A percentile compares a stretch with the other conserved stretches of the same genome.
These are phyloP conservation scores for Diphyllodes magnificus DNA, from an alignment of 2,113 vertebrate genomes.

Conservation along the genomic window DNA sequence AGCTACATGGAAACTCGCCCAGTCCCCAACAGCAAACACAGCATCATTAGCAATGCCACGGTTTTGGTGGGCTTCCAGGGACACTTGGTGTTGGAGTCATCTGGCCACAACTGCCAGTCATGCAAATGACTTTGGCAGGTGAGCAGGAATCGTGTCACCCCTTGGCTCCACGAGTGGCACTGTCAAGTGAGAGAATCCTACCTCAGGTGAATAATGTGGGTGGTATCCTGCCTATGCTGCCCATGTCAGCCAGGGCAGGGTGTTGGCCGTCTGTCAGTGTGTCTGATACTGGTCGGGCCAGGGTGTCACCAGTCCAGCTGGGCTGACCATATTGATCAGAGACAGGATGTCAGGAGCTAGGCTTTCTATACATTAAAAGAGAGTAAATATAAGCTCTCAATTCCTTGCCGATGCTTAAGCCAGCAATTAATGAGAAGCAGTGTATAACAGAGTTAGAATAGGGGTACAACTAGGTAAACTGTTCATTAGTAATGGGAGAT, in stretches of 20 bases:
- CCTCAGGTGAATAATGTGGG: background rate
- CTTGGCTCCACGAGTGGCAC: background rate
- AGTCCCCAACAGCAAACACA: background rate
- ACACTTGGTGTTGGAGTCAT: background rate
- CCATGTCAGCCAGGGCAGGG: accelerated
- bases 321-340: background rate
- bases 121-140: background rate
- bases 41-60: accelerated
- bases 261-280: accelerated
- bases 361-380: background rate
- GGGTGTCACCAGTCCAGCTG: background rate
- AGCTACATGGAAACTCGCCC: background rate
- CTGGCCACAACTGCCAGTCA: accelerated
- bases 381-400: background rate
- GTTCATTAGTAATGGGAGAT: background rate
- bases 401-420: background rate
- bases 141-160: accelerated
- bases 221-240: background rate
- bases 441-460: background rate
- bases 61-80: background rate
- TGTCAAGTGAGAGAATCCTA: background rate
- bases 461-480: background rate
- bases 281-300: background rate
- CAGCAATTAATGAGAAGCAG: background rate
- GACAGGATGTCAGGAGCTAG: background rate